phyloP scores from a whole-genome alignment of 2,888 invertebrate genomes.

The Protodeltote pygarga region DNA sequence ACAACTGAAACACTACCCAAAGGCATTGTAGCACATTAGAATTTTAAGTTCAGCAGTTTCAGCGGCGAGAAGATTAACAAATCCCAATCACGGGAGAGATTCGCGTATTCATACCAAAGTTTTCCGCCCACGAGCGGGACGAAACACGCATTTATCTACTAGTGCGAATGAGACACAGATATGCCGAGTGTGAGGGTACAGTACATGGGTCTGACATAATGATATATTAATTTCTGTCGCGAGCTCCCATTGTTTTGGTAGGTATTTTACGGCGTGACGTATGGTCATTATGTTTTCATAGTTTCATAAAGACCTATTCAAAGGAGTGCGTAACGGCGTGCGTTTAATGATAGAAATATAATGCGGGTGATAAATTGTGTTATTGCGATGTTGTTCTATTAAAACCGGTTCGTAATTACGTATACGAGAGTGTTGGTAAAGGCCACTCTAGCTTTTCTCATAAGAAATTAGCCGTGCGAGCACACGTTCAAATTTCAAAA shows the following conservation, averaged over 20 bases:
- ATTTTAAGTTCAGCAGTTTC: constrained; percentile 78
- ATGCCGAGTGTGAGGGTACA: constrained; percentile 61
- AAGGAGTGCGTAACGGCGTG: constrained; percentile 69
- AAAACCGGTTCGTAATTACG: constrained; percentile 2
- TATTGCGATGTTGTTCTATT: constrained; percentile 47
- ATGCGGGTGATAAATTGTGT: constrained; percentile 71
- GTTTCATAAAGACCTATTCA: constrained; percentile 82
- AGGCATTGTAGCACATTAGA: constrained; percentile 76
- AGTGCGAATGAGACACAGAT: constrained; percentile 53
- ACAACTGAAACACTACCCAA: constrained; percentile 65
- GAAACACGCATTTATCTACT: constrained; percentile 13
- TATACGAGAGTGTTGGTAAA: neutral
- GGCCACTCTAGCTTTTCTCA: neutral
- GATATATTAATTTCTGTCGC: constrained; percentile 87
- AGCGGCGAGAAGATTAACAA: constrained; percentile 77
- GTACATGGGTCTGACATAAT: constrained; percentile 85
- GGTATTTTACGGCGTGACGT: constrained; percentile 84
- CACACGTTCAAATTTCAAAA: too few relatives aligned
- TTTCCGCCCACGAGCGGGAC: constrained; percentile 69
- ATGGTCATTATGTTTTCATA: constrained; percentile 87
- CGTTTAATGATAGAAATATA: constrained; percentile 76
- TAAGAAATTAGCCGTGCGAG: too few relatives aligned
- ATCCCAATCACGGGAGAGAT: constrained; percentile 82
- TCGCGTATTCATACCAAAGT: constrained; percentile 77
- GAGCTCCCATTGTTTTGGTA: constrained; percentile 83